A percentile compares a stretch with the other conserved stretches of the same genome.
Conservation (phyloP, 2,113 vertebrate genomes). For the Scatophagus argus region DNA sequence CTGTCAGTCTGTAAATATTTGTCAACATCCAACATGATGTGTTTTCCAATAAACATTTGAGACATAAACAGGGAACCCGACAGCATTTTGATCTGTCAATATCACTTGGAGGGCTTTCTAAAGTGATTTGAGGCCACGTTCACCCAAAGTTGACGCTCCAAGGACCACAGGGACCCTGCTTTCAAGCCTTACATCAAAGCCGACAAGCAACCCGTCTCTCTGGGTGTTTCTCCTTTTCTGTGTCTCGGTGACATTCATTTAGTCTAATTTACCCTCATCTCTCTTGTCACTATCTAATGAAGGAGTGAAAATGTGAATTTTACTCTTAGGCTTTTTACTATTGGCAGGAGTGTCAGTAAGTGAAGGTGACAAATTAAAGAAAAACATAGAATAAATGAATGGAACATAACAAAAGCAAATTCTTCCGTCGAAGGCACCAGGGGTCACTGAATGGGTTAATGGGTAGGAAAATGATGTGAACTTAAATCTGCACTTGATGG, state of each 20-base stretch:
- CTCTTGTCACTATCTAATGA: neutral
- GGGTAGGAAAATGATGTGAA: neutral
- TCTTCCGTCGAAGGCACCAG: neutral
- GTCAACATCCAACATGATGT: slow-evolving; percentile 46
- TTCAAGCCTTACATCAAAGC: slow-evolving; percentile 66
- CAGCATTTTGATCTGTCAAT: slow-evolving; percentile 70
- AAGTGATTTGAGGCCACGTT: slow-evolving; percentile 55
- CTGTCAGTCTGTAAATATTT: slow-evolving; percentile 67
- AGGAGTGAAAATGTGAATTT: neutral
- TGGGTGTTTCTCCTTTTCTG: slow-evolving; percentile 10
- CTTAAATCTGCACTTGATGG: neutral
- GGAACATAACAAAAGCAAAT: neutral
- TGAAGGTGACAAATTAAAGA: neutral
- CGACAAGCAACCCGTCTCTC: slow-evolving; percentile 42
- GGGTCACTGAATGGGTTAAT: neutral
- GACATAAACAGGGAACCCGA: slow-evolving; percentile 39
- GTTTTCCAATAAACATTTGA: slow-evolving; percentile 55
- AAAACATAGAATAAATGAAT: neutral
- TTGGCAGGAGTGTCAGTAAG: neutral
- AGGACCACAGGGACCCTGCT: slow-evolving; percentile 49
- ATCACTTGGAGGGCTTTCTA: slow-evolving; percentile 56
- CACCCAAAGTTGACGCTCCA: slow-evolving; percentile 39
- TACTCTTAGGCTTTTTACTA: neutral
- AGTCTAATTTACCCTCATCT: slow-evolving; percentile 10
- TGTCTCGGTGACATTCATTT: slow-evolving; percentile 35